These are phyloP conservation scores for Metallyticus violacea DNA, from an alignment of 2,888 invertebrate genomes.

Conservation along the genomic window DNA sequence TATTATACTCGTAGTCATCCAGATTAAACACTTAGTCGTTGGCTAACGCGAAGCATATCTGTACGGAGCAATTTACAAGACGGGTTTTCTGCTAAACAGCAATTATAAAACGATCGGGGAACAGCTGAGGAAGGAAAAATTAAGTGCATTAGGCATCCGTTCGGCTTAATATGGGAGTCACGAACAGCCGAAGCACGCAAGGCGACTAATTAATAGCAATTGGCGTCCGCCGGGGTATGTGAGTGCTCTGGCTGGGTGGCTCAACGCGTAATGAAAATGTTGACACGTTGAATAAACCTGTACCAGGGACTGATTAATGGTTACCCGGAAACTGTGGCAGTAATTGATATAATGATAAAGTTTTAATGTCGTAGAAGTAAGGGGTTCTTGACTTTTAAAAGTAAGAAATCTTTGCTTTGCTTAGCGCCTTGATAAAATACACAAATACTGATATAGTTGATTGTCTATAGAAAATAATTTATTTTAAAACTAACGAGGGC, in stretches of 20 bases:
- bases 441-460: no score
- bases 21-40: background rate
- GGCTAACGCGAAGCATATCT: background rate
- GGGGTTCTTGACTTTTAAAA: no score
- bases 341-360: no score
- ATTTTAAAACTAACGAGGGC: no score
- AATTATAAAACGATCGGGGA: background rate
- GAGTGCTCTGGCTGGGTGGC: background rate
- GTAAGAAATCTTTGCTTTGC: no score
- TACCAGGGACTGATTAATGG: background rate
- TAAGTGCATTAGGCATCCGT: background rate
- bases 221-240: background rate
- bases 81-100: background rate
- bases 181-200: background rate
- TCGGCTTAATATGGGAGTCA: background rate
- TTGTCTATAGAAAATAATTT: no score
- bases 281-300: background rate
- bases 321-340: background rate
- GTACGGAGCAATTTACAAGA: background rate
- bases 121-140: background rate
- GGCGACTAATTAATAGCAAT: constrained; percentile 4
- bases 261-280: background rate
- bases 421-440: no score
- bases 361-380: no score
- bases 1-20: no score